Evolutionary conservation across 2,113 vertebrate species (phyloP).

Genomic region (rabbit (Oryctolagus cuniculus)): DNA sequence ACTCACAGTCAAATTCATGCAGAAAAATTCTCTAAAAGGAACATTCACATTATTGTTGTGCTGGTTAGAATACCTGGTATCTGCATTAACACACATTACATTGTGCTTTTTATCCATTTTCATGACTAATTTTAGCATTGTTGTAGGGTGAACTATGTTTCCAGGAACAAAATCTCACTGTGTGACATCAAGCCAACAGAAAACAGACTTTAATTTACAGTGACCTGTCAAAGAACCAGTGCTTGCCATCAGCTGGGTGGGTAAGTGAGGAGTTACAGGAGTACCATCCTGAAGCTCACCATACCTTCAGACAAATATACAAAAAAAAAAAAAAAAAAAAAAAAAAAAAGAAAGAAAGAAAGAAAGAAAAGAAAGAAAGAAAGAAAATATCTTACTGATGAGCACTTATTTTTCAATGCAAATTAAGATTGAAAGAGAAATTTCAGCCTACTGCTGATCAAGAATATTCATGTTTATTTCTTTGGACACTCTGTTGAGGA

Average conservation of each 20-base stretch:
- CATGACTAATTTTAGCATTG: constrained; percentile 48
- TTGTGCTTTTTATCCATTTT: constrained; percentile 50
- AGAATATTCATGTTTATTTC: constrained; percentile 21
- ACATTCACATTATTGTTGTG: not conserved
- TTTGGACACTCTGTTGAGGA: not conserved
- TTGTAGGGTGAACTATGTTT: constrained; percentile 28
- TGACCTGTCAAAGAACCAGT: constrained; percentile 8
- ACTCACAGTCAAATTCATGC: constrained; percentile 24
- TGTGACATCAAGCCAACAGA: not conserved
- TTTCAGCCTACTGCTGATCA: not conserved
- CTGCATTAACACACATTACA: constrained; percentile 19
- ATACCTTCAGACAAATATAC: constrained; percentile 32
- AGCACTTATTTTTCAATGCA: constrained; percentile 21
- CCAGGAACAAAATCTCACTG: constrained; percentile 39
- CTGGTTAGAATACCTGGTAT: not conserved
- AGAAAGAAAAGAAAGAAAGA: too few species aligned
- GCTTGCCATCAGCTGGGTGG: not conserved
- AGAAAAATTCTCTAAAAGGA: not conserved
- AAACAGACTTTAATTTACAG: constrained; percentile 59
- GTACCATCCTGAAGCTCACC: constrained; percentile 11
- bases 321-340: not conserved
- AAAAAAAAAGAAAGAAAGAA: not conserved
- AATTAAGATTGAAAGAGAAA: constrained; percentile 26
- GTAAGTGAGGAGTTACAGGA: not conserved
- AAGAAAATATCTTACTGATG: not conserved